Evolutionary conservation across 23 tunicate genomes (phyloP).

Genomic region (Ciona savignyi): DNA sequence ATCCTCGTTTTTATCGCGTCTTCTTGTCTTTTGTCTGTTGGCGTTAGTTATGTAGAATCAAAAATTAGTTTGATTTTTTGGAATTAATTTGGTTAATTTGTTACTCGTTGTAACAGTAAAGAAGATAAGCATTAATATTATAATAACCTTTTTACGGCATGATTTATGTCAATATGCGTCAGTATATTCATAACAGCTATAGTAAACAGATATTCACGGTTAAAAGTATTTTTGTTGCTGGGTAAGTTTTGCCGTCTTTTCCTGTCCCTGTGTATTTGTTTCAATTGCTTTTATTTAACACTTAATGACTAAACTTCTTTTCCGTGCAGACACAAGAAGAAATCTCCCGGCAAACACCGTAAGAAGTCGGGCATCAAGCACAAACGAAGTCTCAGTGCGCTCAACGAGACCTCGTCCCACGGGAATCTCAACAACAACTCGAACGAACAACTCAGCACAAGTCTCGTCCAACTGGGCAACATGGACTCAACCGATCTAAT

Average conservation of each 20-base stretch:
- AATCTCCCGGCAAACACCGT: neutral
- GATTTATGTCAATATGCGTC: too few species aligned
- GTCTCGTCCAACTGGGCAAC: neutral
- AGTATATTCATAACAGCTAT: too few species aligned
- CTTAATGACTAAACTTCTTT: neutral
- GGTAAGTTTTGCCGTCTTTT: neutral
- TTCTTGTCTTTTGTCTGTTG: neutral
- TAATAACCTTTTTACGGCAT: too few species aligned
- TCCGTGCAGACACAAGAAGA: neutral
- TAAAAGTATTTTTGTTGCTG: neutral
- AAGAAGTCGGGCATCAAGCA: neutral
- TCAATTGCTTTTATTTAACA: too few species aligned
- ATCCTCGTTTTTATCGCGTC: neutral
- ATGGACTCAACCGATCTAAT: too few species aligned
- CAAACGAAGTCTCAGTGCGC: neutral
- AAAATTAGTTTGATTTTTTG: too few species aligned
- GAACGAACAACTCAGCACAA: neutral
- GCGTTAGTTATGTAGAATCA: too few species aligned
- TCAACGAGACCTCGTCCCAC: neutral
- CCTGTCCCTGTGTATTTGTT: too few species aligned
- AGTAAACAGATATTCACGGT: too few species aligned
- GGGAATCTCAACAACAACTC: neutral
- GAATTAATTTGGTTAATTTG: too few species aligned
- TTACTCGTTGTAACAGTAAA: too few species aligned
- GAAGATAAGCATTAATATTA: too few species aligned